phyloP scores from a whole-genome alignment of 2,888 invertebrate genomes.

The Philopedon plagiatum region DNA sequence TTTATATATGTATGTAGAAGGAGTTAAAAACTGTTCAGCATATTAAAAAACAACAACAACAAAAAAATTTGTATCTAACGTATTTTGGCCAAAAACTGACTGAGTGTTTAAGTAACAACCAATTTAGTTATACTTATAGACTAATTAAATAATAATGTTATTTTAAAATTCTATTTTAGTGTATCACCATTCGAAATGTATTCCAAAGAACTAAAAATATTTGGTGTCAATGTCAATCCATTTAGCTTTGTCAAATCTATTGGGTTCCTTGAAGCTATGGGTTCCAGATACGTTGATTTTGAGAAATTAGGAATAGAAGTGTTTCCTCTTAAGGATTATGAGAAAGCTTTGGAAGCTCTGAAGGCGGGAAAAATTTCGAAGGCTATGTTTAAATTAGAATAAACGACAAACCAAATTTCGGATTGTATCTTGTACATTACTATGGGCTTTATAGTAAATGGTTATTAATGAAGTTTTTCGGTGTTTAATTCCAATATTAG shows the following conservation, averaged over 20 bases:
- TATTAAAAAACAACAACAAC: no score
- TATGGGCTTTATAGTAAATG: not conserved
- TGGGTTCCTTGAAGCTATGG: slow-evolving; percentile 76
- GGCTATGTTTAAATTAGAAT: slow-evolving; percentile 72
- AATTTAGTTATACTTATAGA: no score
- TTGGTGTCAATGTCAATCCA: slow-evolving; percentile 79
- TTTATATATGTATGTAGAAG: no score
- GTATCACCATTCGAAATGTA: slow-evolving; percentile 75
- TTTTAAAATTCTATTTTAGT: no score
- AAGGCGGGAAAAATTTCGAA: slow-evolving; percentile 74
- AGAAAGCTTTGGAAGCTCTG: slow-evolving; percentile 71
- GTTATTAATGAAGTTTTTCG: no score
- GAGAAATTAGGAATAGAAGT: slow-evolving; percentile 74
- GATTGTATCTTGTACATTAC: not conserved
- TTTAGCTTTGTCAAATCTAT: slow-evolving; percentile 78
- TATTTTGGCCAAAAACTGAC: no score
- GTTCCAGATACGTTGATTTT: slow-evolving; percentile 73
- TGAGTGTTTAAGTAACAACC: no score
- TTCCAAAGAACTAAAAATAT: slow-evolving; percentile 75
- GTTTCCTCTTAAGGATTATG: slow-evolving; percentile 71
- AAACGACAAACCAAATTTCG: not conserved
- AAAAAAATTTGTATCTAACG: no score
- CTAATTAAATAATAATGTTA: no score
- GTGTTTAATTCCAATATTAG: no score
- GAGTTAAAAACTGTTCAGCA: no score